Percentiles rank a stretch among this genome's conserved stretches.
Evolutionary conservation across 1,140 invertebrate genomes (phyloP).

Genomic region (Drosophila biarmipes): DNA sequence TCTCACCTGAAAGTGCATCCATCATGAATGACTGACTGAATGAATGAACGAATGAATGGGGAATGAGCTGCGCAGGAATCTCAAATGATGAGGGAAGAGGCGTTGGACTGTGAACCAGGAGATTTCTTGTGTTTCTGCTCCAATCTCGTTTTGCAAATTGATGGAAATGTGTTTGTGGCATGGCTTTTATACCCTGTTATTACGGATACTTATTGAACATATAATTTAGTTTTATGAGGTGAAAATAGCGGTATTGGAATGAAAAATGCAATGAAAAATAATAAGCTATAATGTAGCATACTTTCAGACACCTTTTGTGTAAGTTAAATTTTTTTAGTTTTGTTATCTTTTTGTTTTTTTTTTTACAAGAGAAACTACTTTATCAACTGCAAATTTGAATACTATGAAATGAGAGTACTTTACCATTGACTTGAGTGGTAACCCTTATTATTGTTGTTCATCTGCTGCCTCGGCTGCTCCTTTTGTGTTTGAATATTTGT

Average conservation of each 20-base stretch:
- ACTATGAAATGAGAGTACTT: neutral
- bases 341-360: no score
- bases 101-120: constrained; percentile 77
- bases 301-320: neutral
- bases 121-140: constrained; percentile 19
- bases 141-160: constrained; percentile 11
- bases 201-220: neutral
- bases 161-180: neutral
- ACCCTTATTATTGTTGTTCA: constrained; percentile 12
- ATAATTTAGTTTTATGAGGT: neutral
- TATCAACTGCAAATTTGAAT: neutral
- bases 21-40: constrained; percentile 71
- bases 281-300: no score
- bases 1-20: constrained; percentile 57
- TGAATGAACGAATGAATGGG: constrained; percentile 22
- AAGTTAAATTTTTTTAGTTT: no score
- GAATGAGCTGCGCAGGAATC: constrained; percentile 14
- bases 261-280: no score
- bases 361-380: no score
- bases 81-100: constrained; percentile 39
- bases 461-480: constrained; percentile 20
- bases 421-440: neutral
- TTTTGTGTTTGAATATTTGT: constrained; percentile 40
- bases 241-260: no score
- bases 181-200: neutral